phyloP scores from a whole-genome alignment of 1,140 invertebrate genomes.

The Chymomyza costata region DNA sequence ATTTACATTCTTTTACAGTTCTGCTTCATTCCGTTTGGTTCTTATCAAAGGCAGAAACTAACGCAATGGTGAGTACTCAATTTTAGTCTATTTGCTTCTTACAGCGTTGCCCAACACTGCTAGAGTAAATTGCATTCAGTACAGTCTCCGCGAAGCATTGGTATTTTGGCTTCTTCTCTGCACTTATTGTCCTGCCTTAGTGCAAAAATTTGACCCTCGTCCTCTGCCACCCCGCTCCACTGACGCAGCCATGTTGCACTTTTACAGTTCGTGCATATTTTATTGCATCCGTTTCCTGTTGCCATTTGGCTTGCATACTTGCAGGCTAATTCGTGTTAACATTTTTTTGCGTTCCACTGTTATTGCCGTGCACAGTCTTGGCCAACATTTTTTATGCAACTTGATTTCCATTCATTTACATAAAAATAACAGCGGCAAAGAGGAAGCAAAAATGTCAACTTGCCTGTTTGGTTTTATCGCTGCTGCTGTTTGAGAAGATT shows the following conservation, averaged over 20 bases:
- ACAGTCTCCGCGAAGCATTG: no score
- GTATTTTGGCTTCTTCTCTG: no score
- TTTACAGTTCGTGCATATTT: conserved; percentile 49
- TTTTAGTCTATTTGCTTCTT: background rate
- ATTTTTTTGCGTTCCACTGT: conserved; percentile 38
- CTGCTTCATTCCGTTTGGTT: no score
- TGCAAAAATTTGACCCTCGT: no score
- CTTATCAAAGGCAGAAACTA: no score
- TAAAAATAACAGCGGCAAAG: conserved; percentile 10
- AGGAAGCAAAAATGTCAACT: conserved; percentile 5
- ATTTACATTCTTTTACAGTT: background rate
- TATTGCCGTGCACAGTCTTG: conserved; percentile 6
- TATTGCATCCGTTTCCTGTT: conserved; percentile 59
- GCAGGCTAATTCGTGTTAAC: conserved; percentile 59
- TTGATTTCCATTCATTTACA: conserved; percentile 46
- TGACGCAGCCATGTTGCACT: no score
- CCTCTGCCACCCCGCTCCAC: no score
- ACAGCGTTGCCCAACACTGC: background rate
- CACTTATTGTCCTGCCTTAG: no score
- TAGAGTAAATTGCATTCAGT: background rate
- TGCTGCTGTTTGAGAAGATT: no score
- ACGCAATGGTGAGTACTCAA: background rate
- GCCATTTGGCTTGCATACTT: conserved; percentile 49
- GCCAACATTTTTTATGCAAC: conserved; percentile 10
- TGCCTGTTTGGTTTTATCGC: conserved; percentile 43